Evolutionary conservation across 2,888 invertebrate genomes (phyloP).

Genomic region (Notodonta dromedarius): DNA sequence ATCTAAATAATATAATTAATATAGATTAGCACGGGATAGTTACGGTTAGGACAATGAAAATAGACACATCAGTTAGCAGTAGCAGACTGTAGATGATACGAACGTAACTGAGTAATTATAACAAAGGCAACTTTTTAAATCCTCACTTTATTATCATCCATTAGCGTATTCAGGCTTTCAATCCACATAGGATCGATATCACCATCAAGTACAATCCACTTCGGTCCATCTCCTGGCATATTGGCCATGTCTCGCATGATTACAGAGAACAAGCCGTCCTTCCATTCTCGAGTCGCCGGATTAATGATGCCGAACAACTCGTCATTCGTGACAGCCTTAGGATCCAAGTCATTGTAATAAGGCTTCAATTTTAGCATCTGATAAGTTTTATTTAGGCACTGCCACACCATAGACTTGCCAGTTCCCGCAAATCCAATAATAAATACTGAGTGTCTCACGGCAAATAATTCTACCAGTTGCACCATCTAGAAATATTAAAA

Average conservation of each 20-base stretch:
- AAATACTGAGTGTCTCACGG: constrained; percentile 97
- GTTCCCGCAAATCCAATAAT: constrained; percentile 94
- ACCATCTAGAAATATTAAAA: constrained; percentile 86
- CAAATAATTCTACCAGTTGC: constrained; percentile 95
- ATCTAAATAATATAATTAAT: too few species aligned
- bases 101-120: neutral
- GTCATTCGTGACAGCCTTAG: constrained; percentile 97
- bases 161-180: constrained; percentile 97
- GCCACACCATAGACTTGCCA: constrained; percentile 97
- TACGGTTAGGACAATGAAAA: too few species aligned
- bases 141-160: constrained; percentile 97
- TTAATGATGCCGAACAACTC: constrained; percentile 97
- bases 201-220: constrained; percentile 98
- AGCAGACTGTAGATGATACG: too few species aligned
- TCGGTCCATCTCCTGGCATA: constrained; percentile 92
- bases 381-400: constrained; percentile 93
- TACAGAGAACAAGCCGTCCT: constrained; percentile 94
- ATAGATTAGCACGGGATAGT: too few species aligned
- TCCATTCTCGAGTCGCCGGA: constrained; percentile 97
- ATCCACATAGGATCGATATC: constrained; percentile 99
- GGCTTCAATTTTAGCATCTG: constrained; percentile 92
- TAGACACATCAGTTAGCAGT: too few species aligned
- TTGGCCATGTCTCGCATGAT: constrained; percentile 97
- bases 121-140: neutral
- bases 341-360: constrained; percentile 95